Evolutionary conservation across 2,888 invertebrate species (phyloP).

Genomic region (Ectobius pallidus): DNA sequence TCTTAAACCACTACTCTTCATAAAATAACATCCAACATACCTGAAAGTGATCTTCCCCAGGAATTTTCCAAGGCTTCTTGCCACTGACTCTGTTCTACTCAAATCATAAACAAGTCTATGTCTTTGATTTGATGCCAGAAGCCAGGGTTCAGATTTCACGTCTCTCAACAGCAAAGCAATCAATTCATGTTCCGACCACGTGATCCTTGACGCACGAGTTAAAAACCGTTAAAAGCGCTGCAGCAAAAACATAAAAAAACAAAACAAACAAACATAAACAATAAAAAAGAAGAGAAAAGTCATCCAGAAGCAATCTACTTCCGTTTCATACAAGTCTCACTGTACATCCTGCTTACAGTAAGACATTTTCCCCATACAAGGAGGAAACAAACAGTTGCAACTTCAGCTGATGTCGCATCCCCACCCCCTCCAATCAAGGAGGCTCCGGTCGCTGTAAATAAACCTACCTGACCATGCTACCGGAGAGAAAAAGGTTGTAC

Average conservation of each 20-base stretch:
- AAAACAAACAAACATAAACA: neutral
- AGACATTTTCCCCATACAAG: constrained; percentile 1
- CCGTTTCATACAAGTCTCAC: constrained; percentile 34
- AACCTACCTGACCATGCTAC: constrained; percentile 18
- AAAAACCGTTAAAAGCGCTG: neutral
- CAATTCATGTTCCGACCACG: neutral
- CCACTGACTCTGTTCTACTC: neutral
- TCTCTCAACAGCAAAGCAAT: constrained; percentile 2
- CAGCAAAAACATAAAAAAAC: neutral
- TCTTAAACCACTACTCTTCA: constrained; percentile 8
- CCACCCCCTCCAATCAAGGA: constrained; percentile 3
- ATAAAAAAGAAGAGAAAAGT: neutral
- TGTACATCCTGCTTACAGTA: neutral
- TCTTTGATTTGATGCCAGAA: constrained; percentile 13
- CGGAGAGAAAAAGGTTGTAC: constrained; percentile 13
- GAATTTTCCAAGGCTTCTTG: constrained; percentile 31
- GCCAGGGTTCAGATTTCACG: constrained; percentile 4
- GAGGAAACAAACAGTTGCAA: neutral
- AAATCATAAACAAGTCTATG: constrained; percentile 3
- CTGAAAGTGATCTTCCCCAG: constrained; percentile 23
- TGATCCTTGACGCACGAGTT: neutral
- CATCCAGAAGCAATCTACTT: constrained; percentile 16
- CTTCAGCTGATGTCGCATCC: constrained; percentile 12
- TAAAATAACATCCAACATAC: constrained; percentile 32
- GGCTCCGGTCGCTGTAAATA: neutral